phyloP scores from a whole-genome alignment of 2,113 vertebrate genomes.

The Dunckerocampus dactyliophorus region DNA sequence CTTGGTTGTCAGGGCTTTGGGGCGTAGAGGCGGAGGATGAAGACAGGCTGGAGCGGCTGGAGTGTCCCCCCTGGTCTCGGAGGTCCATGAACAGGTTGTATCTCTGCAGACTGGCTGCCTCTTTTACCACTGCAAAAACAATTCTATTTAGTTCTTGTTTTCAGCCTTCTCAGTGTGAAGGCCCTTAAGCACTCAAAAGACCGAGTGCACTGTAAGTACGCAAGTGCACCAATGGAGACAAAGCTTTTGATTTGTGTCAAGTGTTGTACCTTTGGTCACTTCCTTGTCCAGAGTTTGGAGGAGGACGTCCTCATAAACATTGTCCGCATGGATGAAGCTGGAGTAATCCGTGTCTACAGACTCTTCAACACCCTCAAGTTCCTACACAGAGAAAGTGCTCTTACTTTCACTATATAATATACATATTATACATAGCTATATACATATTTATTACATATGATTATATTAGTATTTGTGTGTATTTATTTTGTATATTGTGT shows the following conservation, averaged over 20 bases:
- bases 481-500: no score
- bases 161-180: no score
- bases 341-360: constrained; percentile 80
- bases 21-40: constrained; percentile 71
- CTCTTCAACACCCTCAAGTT: constrained; percentile 81
- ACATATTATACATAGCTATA: no score
- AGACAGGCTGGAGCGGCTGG: constrained; percentile 77
- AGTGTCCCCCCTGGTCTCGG: constrained; percentile 75
- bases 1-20: constrained; percentile 60
- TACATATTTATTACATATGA: no score
- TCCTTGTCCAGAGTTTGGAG: constrained; percentile 80
- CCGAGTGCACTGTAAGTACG: neutral
- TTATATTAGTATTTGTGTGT: no score
- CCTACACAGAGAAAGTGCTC: constrained; percentile 58
- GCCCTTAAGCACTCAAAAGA: neutral
- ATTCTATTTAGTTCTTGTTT: neutral
- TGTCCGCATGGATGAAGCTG: constrained; percentile 84
- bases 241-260: no score
- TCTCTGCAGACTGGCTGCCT: constrained; percentile 83
- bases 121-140: constrained; percentile 81
- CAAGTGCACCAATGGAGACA: no score
- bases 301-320: constrained; percentile 86
- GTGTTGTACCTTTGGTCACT: constrained; percentile 77
- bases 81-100: constrained; percentile 86
- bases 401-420: no score